Base-by-base conservation (phyloP, 2,113 vertebrate genomes). In the Austrofundulus limnaeus region DNA sequence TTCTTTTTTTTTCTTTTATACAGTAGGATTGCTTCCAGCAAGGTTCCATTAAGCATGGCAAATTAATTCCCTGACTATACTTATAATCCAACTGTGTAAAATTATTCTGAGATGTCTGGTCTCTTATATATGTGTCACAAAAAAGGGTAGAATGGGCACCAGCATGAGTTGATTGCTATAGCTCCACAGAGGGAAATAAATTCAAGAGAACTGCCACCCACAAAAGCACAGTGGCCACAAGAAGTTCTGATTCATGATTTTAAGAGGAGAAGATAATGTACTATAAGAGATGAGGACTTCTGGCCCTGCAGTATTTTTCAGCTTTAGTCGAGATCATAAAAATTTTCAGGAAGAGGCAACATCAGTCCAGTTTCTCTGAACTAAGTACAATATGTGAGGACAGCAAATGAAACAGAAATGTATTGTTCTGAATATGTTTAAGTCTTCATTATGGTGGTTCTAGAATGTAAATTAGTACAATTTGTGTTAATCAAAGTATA, bases 41-140 rank as follows among this genome's bases (percentile, higher is more conserved):
- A 66, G 43, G 52, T 80, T 87, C 58, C 46, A 82, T 84, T 79
- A 79, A 78, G 74, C 52, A 75, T 63, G 50, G 53, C 69, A 47
- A 72, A 74, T 67, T 49, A 49, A 5, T 53, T 84, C 78, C 64
- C 66, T 58, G 34, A 49, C 28, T 63, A 65, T 78, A 66, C 88
- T 70, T 85, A 82, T 68, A 83, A 87, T 89, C 70, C 62, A 66
- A 76, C 61, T 85, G 80, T 87, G 87, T 85, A 75, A 77, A 87
- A 87, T 85, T 78, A 87, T 85, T 84, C 77, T 75, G 28, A 46
- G 42, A 66, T 53, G 56, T 39, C 39, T 59, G 66, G 55, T 58
- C 73, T 84, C 84, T 86, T 84, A 67, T 82, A 49, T 57, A 51
- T 43, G 70, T 60, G 63, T 79, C 70, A 84, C 80, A 82, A 81